Evolutionary conservation across 1,140 invertebrate genomes (phyloP).

Genomic region (Drosophila rhopaloa): DNA sequence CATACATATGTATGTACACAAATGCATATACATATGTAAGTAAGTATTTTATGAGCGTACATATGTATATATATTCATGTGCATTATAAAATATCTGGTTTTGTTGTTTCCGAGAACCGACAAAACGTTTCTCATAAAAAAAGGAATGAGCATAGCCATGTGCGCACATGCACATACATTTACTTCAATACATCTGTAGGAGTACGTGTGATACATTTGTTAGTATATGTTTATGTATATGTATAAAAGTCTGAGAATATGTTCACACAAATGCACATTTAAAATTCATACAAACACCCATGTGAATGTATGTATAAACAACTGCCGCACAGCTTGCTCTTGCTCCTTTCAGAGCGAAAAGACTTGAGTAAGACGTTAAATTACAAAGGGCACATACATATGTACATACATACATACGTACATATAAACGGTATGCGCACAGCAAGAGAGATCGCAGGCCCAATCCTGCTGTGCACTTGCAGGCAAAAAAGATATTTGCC

Average conservation of each 20-base stretch:
- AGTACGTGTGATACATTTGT: constrained; percentile 1
- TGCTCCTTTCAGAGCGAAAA: constrained; percentile 39
- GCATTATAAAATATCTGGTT: constrained; percentile 49
- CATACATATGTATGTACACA: not conserved
- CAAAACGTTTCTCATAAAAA: constrained; percentile 61
- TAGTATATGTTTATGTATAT: constrained; percentile 6
- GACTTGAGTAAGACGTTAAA: constrained; percentile 77
- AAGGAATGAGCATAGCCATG: constrained; percentile 32
- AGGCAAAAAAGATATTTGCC: constrained; percentile 4
- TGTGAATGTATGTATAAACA: not conserved
- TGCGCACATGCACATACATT: constrained; percentile 24
- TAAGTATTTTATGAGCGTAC: not conserved
- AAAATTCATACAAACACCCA: constrained; percentile 1
- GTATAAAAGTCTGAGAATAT: constrained; percentile 15
- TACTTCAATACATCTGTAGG: constrained; percentile 24
- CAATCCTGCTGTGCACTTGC: constrained; percentile 23
- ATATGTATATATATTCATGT: constrained; percentile 3
- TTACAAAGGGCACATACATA: constrained; percentile 22
- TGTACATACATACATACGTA: not conserved
- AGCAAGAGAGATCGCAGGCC: constrained; percentile 26
- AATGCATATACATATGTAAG: constrained; percentile 6
- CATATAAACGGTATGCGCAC: constrained; percentile 40
- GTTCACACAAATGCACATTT: not conserved
- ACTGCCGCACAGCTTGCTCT: constrained; percentile 9
- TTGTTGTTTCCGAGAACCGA: constrained; percentile 67